Evolutionary conservation across 2,888 invertebrate genomes (phyloP), one percentile per base, ranked within the genome.

Genomic region (Eupithecia tripunctaria): DNA sequence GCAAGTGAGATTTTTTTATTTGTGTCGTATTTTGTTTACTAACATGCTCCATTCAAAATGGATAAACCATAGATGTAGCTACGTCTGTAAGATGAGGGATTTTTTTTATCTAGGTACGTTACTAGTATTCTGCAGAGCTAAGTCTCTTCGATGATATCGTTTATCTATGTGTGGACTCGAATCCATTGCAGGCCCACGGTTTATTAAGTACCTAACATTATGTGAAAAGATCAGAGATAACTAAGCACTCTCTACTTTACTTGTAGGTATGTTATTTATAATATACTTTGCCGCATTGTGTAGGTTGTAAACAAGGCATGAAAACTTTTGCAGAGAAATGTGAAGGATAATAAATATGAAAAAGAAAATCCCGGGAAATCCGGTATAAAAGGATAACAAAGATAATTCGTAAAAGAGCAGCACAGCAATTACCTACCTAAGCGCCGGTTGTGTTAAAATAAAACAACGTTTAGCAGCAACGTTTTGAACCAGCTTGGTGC

Each of bases 391-490:
- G 0, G 56, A 25, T 18, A 27, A 60, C 47, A 51, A 59, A 65
- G 70, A 29, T 47, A 71, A 60, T 47, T 71, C 71, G 67, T 62
- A 67, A 56, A 47, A n/a, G 7, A 10, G 27, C 27, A 29, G 60
- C 60, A 18, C 7, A 18, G 29, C 15, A 2, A 25, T 56, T 12
- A 56, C 25, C 12, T 25, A 14, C 36, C 6, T 32, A 32, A 25
- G 25, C 25, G 25, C 56, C 12, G 21, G 51, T 51, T 51, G 51
- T 51, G 12, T 25, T 25, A 56, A 14, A 56, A 56, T 25, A 21
- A 56, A 12, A 14, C 1, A 51, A 51, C 21, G 47, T 21, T 51
- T 51, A 51, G 21, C 21, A n/a, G n/a, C n/a, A n/a, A n/a, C n/a
- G n/a, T n/a, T 51, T 51, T 21, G 43, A n/a, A 43, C 43, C 43